Evolutionary conservation across 92 coral and sea anemone genomes (phyloP).

Genomic region (Phenganax marumi): DNA sequence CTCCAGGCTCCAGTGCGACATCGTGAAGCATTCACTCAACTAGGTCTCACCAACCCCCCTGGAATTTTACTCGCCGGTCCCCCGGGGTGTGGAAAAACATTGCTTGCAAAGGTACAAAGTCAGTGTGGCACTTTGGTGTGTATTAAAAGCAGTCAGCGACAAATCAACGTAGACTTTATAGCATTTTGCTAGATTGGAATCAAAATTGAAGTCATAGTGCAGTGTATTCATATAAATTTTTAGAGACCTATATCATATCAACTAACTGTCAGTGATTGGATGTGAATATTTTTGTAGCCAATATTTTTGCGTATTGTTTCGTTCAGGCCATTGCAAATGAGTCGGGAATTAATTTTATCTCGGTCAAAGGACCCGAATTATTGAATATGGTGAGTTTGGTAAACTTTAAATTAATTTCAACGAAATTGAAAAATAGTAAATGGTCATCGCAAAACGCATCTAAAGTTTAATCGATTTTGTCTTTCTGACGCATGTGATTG

Average conservation of each 20-base stretch:
- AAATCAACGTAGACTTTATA: no score
- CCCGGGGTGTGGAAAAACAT: slow-evolving; percentile 97
- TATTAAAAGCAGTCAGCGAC: no score
- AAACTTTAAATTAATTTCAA: neutral
- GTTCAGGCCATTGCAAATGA: slow-evolving; percentile 97
- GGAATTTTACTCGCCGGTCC: slow-evolving; percentile 98
- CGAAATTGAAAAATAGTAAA: neutral
- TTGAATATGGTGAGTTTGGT: slow-evolving; percentile 79
- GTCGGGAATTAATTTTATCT: slow-evolving; percentile 97
- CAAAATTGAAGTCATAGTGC: no score
- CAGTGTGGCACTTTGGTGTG: no score
- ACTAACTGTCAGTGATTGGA: neutral
- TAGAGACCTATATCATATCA: neutral
- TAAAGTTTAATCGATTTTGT: no score
- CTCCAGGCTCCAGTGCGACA: slow-evolving; percentile 90
- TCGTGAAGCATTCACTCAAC: slow-evolving; percentile 83
- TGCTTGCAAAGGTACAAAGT: slow-evolving; percentile 79
- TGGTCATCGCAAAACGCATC: no score
- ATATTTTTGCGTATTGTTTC: neutral
- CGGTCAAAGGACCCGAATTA: slow-evolving; percentile 98
- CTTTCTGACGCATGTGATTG: no score
- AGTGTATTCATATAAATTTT: neutral
- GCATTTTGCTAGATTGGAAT: no score
- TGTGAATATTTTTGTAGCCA: neutral
- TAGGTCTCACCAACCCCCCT: slow-evolving; percentile 95